Conservation (phyloP, 2,888 invertebrate species). For the Zaprionus lineosus region DNA sequence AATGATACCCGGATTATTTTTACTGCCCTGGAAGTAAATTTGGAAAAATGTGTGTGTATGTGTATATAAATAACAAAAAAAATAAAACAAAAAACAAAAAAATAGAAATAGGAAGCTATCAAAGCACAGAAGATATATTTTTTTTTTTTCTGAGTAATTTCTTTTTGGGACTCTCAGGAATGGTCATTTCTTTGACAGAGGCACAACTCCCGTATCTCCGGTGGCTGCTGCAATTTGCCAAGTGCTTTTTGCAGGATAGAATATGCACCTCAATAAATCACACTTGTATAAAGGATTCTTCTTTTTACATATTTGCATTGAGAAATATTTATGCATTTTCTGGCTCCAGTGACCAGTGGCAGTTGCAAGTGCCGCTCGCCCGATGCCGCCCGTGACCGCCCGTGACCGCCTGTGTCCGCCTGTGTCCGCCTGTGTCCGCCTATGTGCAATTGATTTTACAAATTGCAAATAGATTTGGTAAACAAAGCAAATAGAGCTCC, state of each 20-base stretch:
- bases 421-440: constrained; percentile 14
- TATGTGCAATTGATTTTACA: constrained; percentile 65
- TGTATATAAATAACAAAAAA: no score
- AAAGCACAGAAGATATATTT: no score
- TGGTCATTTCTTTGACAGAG: no score
- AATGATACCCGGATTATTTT: no score
- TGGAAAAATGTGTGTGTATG: no score
- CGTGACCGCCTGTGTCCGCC: constrained; percentile 31
- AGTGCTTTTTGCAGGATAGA: constrained; percentile 33
- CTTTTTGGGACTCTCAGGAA: no score
- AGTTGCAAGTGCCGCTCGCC: constrained; percentile 25
- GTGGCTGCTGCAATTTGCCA: constrained; percentile 42
- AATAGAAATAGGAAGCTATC: no score
- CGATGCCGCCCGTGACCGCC: constrained; percentile 8
- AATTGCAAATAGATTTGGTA: constrained; percentile 58
- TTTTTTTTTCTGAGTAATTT: no score
- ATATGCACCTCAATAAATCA: constrained; percentile 63
- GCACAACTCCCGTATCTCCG: no score
- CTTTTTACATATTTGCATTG: constrained; percentile 46
- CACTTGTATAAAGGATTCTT: constrained; percentile 51
- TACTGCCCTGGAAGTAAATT: no score
- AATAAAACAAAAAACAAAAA: no score
- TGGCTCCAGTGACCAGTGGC: neutral
- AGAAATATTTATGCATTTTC: constrained; percentile 23
- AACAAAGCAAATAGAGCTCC: constrained; percentile 36